phyloP scores from a whole-genome alignment of 2,888 invertebrate species.

The Lepas anatifera region DNA sequence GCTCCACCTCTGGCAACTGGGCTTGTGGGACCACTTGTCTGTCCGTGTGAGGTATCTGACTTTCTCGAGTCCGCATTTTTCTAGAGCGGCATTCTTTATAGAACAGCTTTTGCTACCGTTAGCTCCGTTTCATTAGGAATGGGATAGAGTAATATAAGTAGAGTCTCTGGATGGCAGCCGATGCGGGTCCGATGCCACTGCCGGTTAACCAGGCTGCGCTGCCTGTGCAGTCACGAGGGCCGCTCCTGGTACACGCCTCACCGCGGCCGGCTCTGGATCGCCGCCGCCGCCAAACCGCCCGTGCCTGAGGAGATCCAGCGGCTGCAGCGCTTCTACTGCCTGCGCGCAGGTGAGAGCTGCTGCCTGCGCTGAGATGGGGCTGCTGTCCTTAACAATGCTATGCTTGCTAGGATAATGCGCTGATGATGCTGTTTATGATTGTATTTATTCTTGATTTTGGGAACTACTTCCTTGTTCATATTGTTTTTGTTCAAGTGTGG shows the following conservation, averaged over 20 bases:
- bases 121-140: no score
- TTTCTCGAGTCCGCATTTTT: background rate
- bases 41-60: background rate
- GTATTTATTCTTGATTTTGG: no score
- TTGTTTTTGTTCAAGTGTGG: no score
- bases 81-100: constrained; percentile 25
- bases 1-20: constrained; percentile 35
- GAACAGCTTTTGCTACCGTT: no score
- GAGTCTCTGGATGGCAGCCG: no score
- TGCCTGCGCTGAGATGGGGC: background rate
- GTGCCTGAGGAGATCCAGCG: constrained; percentile 51
- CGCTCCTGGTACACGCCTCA: constrained; percentile 85
- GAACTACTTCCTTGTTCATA: no score
- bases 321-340: constrained; percentile 55
- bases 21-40: background rate
- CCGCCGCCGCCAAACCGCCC: constrained; percentile 66
- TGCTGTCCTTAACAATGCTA: no score
- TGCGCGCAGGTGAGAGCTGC: constrained; percentile 26
- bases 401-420: no score
- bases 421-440: no score
- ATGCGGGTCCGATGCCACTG: no score
- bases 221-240: constrained; percentile 68
- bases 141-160: no score
- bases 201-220: no score
- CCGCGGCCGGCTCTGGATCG: constrained; percentile 89